phyloP scores from a whole-genome alignment of 2,888 invertebrate species.

The Aricia artaxerxes region DNA sequence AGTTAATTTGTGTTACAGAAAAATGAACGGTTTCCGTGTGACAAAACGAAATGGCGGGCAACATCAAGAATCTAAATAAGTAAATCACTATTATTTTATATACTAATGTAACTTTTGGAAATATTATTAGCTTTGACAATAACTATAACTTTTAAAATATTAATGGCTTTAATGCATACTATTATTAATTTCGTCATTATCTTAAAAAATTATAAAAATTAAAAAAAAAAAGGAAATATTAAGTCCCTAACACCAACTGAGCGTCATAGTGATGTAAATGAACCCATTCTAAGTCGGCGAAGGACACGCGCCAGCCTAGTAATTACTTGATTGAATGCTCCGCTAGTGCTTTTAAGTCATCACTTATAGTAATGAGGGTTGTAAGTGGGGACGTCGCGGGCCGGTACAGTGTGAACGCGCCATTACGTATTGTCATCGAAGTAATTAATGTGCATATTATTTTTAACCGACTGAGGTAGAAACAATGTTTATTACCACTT shows the following conservation, averaged over 20 bases:
- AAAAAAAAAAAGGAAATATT: no score
- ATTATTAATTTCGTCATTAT: no score
- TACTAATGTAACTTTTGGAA: no score
- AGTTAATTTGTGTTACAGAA: no score
- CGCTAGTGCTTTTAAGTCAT: slow-evolving; percentile 75
- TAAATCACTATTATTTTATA: no score
- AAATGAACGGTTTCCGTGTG: no score
- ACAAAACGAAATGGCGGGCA: no score
- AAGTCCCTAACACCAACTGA: not conserved
- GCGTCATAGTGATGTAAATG: slow-evolving; percentile 19
- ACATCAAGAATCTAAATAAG: no score
- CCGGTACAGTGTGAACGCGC: slow-evolving; percentile 57
- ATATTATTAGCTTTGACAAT: no score
- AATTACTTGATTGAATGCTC: slow-evolving; percentile 78
- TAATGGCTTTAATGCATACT: no score
- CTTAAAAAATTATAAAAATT: not conserved
- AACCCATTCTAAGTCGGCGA: slow-evolving; percentile 35
- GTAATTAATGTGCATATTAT: slow-evolving; percentile 48
- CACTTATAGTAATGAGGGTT: slow-evolving; percentile 76
- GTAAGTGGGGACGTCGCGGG: slow-evolving; percentile 71
- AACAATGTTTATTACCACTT: no score
- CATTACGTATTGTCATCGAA: slow-evolving; percentile 67
- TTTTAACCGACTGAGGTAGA: not conserved
- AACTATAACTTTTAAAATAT: no score
- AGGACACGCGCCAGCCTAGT: slow-evolving; percentile 63